Evolutionary conservation across 2,888 invertebrate genomes (phyloP), one percentile per base, ranked within the genome.

Genomic region (Andrena trimmerana): DNA sequence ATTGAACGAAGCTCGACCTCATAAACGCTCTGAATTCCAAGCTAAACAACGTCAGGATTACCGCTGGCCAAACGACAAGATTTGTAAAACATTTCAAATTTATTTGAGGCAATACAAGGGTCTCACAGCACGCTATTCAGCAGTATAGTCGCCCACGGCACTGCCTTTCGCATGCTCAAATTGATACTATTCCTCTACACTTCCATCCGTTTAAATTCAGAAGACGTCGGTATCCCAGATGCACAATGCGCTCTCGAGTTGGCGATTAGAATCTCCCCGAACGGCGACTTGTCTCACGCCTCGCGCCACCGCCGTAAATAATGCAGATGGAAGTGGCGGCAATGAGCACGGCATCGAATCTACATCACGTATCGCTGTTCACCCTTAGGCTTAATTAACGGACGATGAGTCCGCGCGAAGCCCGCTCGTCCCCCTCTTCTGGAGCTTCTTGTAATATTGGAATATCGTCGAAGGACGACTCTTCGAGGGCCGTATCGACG

Each of bases 221-320:
- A 13, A 29, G 42, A 29, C 63, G 20, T 57, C n/a, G 36, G 3
- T n/a, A 27, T 48, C 24, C 66, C 7, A n/a, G 48, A 57, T 29
- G 62, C 36, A 57, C 71, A 31, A 77, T 71, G 42, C 63, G 36
- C 59, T 50, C 60, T 42, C 31, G 29, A 24, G 16, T 66, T 24
- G 59, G 10, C 72, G 77, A 77, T 77, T 66, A 72, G 27, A 72
- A 77, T 77, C 77, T 57, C 33, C 27, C n/a, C 29, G 6, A 77
- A 57, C 60, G 52, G n/a, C 16, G 62, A 70, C 76, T 71, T 24
- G 16, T 57, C 70, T 65, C 72, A 33, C 72, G 50, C 13, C 31
- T 48, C 4, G 42, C 27, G n/a, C 48, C 42, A 42, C 16, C 48
- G 27, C 29, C 42, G 65, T 52, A 72, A 66, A 60, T 66, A 71